These are phyloP conservation scores for Toxotes lorentzi DNA, from an alignment of 2,797 vertebrate genomes.

Conservation along the genomic window DNA sequence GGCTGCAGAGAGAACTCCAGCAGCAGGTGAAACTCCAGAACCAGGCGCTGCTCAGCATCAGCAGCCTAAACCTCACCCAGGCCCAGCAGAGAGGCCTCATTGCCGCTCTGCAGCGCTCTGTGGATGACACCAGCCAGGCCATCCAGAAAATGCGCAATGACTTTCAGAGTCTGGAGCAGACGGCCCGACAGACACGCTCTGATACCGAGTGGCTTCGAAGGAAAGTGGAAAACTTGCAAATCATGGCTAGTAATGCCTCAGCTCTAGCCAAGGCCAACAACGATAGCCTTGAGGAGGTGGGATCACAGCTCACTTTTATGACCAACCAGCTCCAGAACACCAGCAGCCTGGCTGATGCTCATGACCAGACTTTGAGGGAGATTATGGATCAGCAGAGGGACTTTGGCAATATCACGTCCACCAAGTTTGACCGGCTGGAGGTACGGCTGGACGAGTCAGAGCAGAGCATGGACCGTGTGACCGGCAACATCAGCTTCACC, in stretches of 20 bases:
- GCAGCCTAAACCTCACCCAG: slow-evolving; percentile 94
- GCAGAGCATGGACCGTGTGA: slow-evolving; percentile 90
- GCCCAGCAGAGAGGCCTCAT: slow-evolving; percentile 91
- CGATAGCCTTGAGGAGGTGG: slow-evolving; percentile 93
- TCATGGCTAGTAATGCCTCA: slow-evolving; percentile 89
- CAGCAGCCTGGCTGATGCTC: slow-evolving; percentile 88
- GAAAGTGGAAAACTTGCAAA: slow-evolving; percentile 91
- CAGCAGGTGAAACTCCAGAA: slow-evolving; percentile 90
- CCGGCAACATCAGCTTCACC: slow-evolving; percentile 95
- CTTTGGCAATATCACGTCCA: slow-evolving; percentile 89
- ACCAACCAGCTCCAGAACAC: slow-evolving; percentile 92
- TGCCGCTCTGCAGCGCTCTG: slow-evolving; percentile 88
- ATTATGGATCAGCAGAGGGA: slow-evolving; percentile 91
- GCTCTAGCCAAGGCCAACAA: slow-evolving; percentile 91
- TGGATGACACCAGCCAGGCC: slow-evolving; percentile 91
- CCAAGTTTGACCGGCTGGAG: slow-evolving; percentile 90
- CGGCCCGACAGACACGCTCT: slow-evolving; percentile 89
- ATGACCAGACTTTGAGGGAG: slow-evolving; percentile 91
- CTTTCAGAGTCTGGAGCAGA: slow-evolving; percentile 92
- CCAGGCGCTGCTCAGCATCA: slow-evolving; percentile 88
- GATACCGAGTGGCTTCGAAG: slow-evolving; percentile 92
- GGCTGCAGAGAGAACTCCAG: slow-evolving; percentile 91
- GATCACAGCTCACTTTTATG: slow-evolving; percentile 88
- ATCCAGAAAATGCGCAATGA: slow-evolving; percentile 92
- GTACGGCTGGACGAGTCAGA: slow-evolving; percentile 90